Base-by-base conservation (phyloP, 1,140 invertebrate genomes). In the Prorops nasuta region DNA sequence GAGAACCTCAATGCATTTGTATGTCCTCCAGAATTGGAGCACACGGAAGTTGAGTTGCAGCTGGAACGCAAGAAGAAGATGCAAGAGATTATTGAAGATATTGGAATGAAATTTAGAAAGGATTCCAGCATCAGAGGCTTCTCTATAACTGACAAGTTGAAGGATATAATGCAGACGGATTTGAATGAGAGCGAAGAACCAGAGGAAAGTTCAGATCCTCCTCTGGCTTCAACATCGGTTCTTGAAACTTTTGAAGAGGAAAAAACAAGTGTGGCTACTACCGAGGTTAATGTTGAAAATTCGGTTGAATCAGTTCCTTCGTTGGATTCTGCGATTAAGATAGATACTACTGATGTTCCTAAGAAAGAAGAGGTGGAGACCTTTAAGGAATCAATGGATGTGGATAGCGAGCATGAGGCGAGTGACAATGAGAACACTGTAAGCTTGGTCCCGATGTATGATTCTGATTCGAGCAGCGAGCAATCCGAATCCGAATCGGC, bases 1-100 rank as follows among this genome's bases (percentile, higher is more conserved):
- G 57, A 60, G 35, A 75, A 78, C 52, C 43, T 77, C 1, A 76
- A 65, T 36, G 74, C 60, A 0, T 77, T 77, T 34, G 76, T 77
- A 21, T 76, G 71, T 45, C 66, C 74, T 2, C 66, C 66, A 1
- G 74, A 75, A 20, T 37, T 77, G n/a, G 76, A 70, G 18, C 66
- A 74, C 16, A 74, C 69, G 14, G 72, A 76, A 14, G 63, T 66
- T 4, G 71, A 76, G 32, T 76, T 77, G 46, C 69, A 77, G 22
- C 45, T 70, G 18, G 70, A 77, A 18, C 53, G 75, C 6, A 66
- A 69, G 28, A 73, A 74, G 22, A 76, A 66, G 24, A 76, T 77
- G 74, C 66, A 76, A 35, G 73, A 76, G 36, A 66, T 77, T 15
- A 62, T 63, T 1, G 54, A 76, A 3, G 66, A 76, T 34, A 73